Evolutionary conservation across 2,113 vertebrate genomes (phyloP), one percentile per base, ranked within the genome.

Genomic region (Lycaon pictus): DNA sequence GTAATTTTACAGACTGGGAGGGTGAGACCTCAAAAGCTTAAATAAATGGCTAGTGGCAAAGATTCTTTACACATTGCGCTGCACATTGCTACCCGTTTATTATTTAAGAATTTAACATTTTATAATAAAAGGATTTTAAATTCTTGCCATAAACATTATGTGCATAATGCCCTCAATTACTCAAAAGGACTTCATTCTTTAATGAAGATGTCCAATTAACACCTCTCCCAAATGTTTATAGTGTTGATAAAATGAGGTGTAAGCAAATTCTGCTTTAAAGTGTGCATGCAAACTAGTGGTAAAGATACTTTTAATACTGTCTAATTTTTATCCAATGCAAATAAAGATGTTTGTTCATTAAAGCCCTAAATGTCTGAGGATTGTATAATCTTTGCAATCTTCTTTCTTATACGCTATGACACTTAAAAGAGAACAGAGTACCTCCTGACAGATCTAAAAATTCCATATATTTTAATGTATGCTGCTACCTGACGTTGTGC

Each of bases 381-480:
- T 56, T 83, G 5, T 48, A 55, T 95, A 56, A 35, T 56, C 37
- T 92, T 95, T 71, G 12, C 10, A 27, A 60, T 60, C 11, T 48
- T 89, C 23, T 95, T 91, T 76, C 9, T 65, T 85, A 12, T 48
- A 23, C 23, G 13, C 27, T 63, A 35, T 58, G 37, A 63, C 3
- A 88, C 51, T 22, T 51, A 92, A 89, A 62, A 20, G 84, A 60
- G 9, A 85, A 11, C 32, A 84, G 60, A 90, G 27, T 7, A 71
- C 12, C 53, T 13, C 55, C 43, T 95, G 65, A 80, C 56, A 90
- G n/a, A 62, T 90, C 58, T 88, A 84, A 84, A 89, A 96, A 94
- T 96, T 96, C 37, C 53, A 90, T 67, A 83, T 89, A 95, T 89
- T 96, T 91, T 94, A 91, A 95, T 96, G 81, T 62, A 80, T 71